These are phyloP conservation scores for Oreotrochilus melanogaster DNA, from an alignment of 2,113 vertebrate species.

Conservation along the genomic window DNA sequence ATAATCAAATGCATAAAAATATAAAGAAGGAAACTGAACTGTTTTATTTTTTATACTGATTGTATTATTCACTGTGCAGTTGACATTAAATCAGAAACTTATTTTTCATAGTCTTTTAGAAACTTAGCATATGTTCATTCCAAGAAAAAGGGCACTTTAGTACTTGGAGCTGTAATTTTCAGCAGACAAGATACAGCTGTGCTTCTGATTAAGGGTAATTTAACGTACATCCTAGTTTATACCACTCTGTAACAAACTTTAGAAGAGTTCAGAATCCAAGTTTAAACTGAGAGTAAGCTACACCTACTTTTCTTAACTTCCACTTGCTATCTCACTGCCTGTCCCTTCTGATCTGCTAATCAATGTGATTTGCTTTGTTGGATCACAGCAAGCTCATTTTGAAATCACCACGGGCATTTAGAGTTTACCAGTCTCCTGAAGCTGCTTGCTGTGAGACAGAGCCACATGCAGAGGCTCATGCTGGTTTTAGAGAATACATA, in stretches of 20 bases:
- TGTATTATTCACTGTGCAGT: neutral
- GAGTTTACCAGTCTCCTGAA: slow-evolving; percentile 55
- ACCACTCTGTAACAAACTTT: neutral
- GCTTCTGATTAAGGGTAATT: neutral
- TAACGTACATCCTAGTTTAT: neutral
- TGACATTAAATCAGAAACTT: neutral
- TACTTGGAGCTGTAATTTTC: neutral
- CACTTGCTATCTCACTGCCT: slow-evolving; percentile 2
- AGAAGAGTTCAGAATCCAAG: slow-evolving; percentile 3
- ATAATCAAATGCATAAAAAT: neutral
- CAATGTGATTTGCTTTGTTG: slow-evolving; percentile 37
- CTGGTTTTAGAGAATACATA: slow-evolving; percentile 62
- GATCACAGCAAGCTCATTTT: slow-evolving; percentile 64
- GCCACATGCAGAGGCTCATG: slow-evolving; percentile 56
- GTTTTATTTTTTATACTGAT: neutral
- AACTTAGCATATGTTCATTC: neutral
- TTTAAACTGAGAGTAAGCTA: neutral
- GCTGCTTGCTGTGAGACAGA: slow-evolving; percentile 65
- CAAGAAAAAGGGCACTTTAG: neutral
- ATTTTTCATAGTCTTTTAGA: neutral
- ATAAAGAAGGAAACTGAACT: neutral
- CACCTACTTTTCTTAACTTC: neutral
- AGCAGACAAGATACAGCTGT: neutral
- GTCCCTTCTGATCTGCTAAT: slow-evolving; percentile 8
- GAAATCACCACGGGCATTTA: slow-evolving; percentile 45